Base-by-base conservation (phyloP, 2,113 vertebrate genomes). In the Propithecus coquereli region DNA sequence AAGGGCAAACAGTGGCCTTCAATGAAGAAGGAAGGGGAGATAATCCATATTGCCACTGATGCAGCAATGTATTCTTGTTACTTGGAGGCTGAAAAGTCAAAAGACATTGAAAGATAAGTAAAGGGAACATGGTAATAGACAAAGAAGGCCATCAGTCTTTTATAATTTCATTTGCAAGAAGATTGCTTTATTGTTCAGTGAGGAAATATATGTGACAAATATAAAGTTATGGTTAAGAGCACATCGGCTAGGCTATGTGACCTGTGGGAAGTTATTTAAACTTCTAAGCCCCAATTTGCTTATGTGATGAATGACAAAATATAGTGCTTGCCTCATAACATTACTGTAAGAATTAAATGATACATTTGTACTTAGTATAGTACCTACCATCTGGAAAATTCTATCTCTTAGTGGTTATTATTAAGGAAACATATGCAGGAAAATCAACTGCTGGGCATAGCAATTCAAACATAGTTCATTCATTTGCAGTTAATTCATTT, bases 351-450 rank as follows among this genome's bases (percentile, higher is more conserved):
- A 30, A 57, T 50, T 89, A 94, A 91, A 40, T 77, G 81, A 65
- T 68, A 65, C 4, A 43, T 93, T 52, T 57, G 13, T 93, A 45
- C 12, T 87, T 93, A 74, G 13, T 14, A 30, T 91, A 86, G n/a
- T 94, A 61, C 5, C 8, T 76, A 74, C 20, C 40, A 47, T 9
- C 23, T 54, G 47, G 47, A 81, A 77, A 82, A 66, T 90, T 63
- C n/a, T n/a, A 9, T 87, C 32, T 84, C 9, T 73, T 92, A 37
- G 30, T 74, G 34, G 8, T 68, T 89, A 40, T 74, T 94, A 87
- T 74, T 94, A 86, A 91, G 34, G 47, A 97, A 80, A 12, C 27
- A 68, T 93, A 52, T 6, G 83, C 23, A 88, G 73, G 94, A 89
- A 94, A 84, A 57, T 93, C 32, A 61, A 25, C 45, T 50, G 8